Base-by-base conservation (phyloP, 2,113 vertebrate genomes). In the Cyrtonyx montezumae region DNA sequence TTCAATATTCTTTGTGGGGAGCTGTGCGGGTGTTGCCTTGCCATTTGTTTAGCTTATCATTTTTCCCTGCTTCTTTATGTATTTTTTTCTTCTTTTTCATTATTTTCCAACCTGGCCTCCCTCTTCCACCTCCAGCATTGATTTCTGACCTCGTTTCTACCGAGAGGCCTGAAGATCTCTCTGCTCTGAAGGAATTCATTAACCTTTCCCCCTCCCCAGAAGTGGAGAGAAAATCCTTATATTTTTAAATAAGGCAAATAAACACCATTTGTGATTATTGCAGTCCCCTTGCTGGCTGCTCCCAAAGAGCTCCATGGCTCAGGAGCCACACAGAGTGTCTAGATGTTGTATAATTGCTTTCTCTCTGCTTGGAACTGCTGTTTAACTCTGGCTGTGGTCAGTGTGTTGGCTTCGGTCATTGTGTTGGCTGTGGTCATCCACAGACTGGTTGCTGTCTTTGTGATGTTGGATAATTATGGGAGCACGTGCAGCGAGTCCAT, bases 231-330 rank as follows among this genome's bases (percentile, higher is more conserved):
- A 96, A 96, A 96, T 91, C 96, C 91, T 94, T 96, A 81, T 96
- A 55, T 96, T 95, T 96, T 95, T 93, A 94, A 95, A 94, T 46
- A 94, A 96, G 87, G 94, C 92, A 92, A 96, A 96, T 92, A 95
- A 93, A 95, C 84, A 79, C 32, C 15, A 75, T 34, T 80, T 49
- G 69, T 32, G 86, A 69, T 56, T 65, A 43, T 46, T 0, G 0
- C 79, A 75, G 93, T 88, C 63, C 63, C 62, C 46, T 88, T 1
- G 0, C 84, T 86, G 73, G 73, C 92, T 75, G 83, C 61, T 83
- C 69, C 73, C 65, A 79, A n/a, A 34, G 66, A 94, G 30, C 70
- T 48, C 10, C 1, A 6, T 48, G 30, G n/a, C 26, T 66, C 30
- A 66, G 23, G 79, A 79, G 3, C 32, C 0, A 0, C 77, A 19